Base-by-base conservation (phyloP, 2,888 invertebrate genomes). In the Nymphalis c-album region DNA sequence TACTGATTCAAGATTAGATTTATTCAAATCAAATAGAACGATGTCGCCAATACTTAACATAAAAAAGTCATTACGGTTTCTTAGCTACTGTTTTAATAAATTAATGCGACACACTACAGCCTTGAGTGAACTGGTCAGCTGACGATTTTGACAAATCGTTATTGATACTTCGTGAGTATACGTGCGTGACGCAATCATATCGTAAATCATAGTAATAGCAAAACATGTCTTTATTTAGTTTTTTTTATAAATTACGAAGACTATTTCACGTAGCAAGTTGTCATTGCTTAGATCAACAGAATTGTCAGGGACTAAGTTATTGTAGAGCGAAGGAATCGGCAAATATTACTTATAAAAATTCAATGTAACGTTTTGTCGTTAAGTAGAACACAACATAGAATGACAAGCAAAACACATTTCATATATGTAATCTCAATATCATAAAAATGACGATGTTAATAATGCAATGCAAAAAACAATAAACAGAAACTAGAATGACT, bases 131-230 rank as follows among this genome's bases (percentile, higher is more conserved):
- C 60, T 63, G 69, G 68, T 73, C 73, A 57, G 63, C 73, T 73
- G 73, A 74, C 65, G 73, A 79, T 78, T 82, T 81, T 84, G 86
- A 87, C 86, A 83, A 86, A 86, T 87, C 83, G 77, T 83, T 82
- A 86, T 85, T 84, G 86, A 86, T 86, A 78, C 74, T 67, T 65
- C 55, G 55, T 65, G 65, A 65, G 60, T 22, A 65, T n/a, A 65
- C 65, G 60, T 65, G 65, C 51, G 31, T 60, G 59, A 31, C 57
- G 64, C 68, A 63, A 64, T 26, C 20, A 16, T 35, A 26, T 63
- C 20, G 53, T 40, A 40, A 40, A 40, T 40, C 40, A 40, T 31
- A 68, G 60, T 53, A 26, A 20, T 45, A 60, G 51, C 60, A 55
- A 57, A 48, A 63, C 59, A n/a, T 18, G 7, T 2, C 40, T 40